Percentiles rank a stretch among this genome's conserved stretches.
phyloP scores from a whole-genome alignment of 2,888 invertebrate species.

The Salticus scenicus region DNA sequence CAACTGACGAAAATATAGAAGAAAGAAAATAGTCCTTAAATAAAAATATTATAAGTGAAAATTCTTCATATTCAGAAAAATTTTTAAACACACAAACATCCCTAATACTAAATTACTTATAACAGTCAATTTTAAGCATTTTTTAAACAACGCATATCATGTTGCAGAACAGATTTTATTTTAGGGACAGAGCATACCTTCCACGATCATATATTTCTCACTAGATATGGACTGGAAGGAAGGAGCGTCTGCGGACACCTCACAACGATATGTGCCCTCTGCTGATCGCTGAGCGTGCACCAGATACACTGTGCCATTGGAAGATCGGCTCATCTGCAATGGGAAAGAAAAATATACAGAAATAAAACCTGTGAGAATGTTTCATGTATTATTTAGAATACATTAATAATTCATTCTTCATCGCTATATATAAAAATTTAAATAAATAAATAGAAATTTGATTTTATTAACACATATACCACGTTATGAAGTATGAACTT shows the following conservation, averaged over 20 bases:
- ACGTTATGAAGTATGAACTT: too few relatives aligned
- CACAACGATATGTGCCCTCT: slow-evolving; percentile 57
- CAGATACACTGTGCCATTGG: slow-evolving; percentile 61
- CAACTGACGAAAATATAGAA: too few relatives aligned
- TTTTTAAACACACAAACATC: too few relatives aligned
- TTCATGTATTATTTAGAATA: neutral
- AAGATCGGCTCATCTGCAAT: slow-evolving; percentile 57
- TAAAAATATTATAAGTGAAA: too few relatives aligned
- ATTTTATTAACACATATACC: too few relatives aligned
- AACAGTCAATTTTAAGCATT: too few relatives aligned
- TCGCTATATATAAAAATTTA: neutral
- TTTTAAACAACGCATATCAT: too few relatives aligned
- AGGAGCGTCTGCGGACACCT: slow-evolving; percentile 62
- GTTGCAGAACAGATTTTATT: too few relatives aligned
- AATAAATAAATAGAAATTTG: neutral
- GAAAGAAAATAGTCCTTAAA: too few relatives aligned
- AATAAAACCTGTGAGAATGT: neutral
- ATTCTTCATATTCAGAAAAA: too few relatives aligned
- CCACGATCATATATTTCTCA: slow-evolving; percentile 61
- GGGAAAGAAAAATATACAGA: neutral
- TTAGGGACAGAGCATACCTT: slow-evolving; percentile 52
- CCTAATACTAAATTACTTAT: too few relatives aligned
- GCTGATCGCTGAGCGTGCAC: slow-evolving; percentile 43
- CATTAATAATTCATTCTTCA: too few relatives aligned
- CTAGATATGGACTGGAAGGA: slow-evolving; percentile 65